phyloP scores from a whole-genome alignment of 2,797 vertebrate species.

The Siniperca scherzeri region DNA sequence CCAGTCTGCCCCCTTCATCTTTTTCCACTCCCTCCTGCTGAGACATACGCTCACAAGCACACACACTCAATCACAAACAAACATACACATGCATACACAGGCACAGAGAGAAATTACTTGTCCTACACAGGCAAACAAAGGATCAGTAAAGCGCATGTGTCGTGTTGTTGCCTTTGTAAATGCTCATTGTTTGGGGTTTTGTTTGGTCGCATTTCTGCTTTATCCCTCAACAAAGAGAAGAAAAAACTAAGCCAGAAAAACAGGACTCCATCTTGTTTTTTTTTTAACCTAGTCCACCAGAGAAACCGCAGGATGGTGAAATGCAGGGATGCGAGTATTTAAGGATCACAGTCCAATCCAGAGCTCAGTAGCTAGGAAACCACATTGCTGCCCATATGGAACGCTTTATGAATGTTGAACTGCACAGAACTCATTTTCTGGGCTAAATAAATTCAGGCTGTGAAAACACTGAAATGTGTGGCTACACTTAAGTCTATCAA shows the following conservation, averaged over 20 bases:
- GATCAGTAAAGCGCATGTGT: constrained; percentile 68
- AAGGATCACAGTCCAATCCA: constrained; percentile 68
- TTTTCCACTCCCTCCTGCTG: constrained; percentile 56
- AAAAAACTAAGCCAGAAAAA: constrained; percentile 62
- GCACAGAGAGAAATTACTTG: constrained; percentile 59
- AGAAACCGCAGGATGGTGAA: constrained; percentile 62
- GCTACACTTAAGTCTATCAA: constrained; percentile 53
- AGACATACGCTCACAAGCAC: constrained; percentile 61
- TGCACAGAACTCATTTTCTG: constrained; percentile 55
- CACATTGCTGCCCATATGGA: constrained; percentile 64
- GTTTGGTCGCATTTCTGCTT: constrained; percentile 72
- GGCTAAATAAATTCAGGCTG: constrained; percentile 66
- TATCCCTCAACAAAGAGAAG: constrained; percentile 79
- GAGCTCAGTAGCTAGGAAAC: constrained; percentile 62
- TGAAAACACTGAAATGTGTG: constrained; percentile 67
- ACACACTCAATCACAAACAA: constrained; percentile 51
- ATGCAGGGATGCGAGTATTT: constrained; percentile 62
- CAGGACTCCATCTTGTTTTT: constrained; percentile 53
- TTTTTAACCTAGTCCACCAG: constrained; percentile 57
- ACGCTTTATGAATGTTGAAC: constrained; percentile 59
- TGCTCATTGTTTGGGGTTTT: constrained; percentile 77
- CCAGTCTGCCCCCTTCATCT: constrained; percentile 69
- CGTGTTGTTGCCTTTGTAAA: constrained; percentile 70
- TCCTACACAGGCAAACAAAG: constrained; percentile 78
- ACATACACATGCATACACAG: constrained; percentile 54